Evolutionary conservation across 2,113 vertebrate genomes (phyloP).

Genomic region (Micromys minutus): DNA sequence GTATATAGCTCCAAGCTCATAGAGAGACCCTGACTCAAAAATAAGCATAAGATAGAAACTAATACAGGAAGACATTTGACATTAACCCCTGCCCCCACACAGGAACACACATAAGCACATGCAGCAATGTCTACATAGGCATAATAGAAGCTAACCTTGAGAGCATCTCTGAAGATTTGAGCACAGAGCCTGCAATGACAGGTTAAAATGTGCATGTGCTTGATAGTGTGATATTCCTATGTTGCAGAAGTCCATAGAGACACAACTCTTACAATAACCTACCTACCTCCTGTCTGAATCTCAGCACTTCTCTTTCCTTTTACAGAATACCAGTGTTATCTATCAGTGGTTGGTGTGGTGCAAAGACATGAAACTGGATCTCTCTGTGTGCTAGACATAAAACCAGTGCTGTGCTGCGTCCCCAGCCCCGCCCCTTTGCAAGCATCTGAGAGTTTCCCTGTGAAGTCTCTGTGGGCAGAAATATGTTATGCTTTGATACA

Average conservation of each 20-base stretch:
- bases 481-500: background rate
- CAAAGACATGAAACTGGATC: background rate
- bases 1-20: background rate
- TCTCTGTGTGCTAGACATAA: background rate
- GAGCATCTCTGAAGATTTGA: background rate
- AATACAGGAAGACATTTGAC: background rate
- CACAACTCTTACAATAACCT: background rate
- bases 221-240: background rate
- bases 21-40: background rate
- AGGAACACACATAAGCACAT: background rate
- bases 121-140: background rate
- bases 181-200: background rate
- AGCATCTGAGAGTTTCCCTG: background rate
- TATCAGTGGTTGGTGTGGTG: background rate
- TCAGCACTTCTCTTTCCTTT: background rate
- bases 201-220: background rate
- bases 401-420: background rate
- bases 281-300: too few relatives aligned
- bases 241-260: background rate
- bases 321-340: background rate
- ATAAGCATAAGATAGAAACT: background rate
- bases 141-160: background rate
- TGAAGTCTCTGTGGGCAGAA: background rate
- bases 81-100: background rate
- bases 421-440: background rate